Evolutionary conservation across 1,140 invertebrate species (phyloP), one percentile per base, ranked within the genome.

Genomic region (Drosophila parabipectinata): DNA sequence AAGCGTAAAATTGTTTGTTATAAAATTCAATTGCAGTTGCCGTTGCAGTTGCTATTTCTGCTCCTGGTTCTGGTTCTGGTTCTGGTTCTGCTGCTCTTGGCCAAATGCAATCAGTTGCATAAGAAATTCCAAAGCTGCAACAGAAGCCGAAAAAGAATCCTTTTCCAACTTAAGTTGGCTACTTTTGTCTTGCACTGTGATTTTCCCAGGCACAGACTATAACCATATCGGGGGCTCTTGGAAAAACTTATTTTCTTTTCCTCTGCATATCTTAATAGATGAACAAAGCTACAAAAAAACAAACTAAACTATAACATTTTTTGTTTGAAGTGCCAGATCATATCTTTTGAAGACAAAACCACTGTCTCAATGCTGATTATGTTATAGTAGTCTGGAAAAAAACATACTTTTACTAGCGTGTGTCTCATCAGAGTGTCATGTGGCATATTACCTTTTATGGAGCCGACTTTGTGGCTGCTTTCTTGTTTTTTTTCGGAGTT

Each of bases 1-100:
- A 87, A 87, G 83, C 82, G 82, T 87, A 88, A 87, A 87, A 87
- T 87, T 88, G 82, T 87, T 87, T 85, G 82, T 85, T 85, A 85
- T 85, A 85, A 85, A 85, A 85, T 85, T 85, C 82, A 85, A 85
- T 85, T 85, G 82, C 71, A 55, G 58, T 56, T 67, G 55, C 50
- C 41, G 53, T 10, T 47, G 32, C 37, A 53, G 58, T 53, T 58
- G 44, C 54, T 55, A 26, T 64, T 58, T 57, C 55, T 57, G 18
- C 32, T 51, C 37, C 37, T 61, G 55, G 28, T 61, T 32, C 21
- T 56, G 41, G 24, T 28, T 32, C 21, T 56, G 41, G 24, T 28
- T 54, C 53, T 72, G 53, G 21, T 50, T n/a, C 41, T 64, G 30
- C 14, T 53, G 67, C 54, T 32, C 62, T 47, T 64, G 81, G 82